These are phyloP conservation scores for Scelioninae gen. 2 DNA, from an alignment of 2,888 invertebrate species.

Conservation along the genomic window DNA sequence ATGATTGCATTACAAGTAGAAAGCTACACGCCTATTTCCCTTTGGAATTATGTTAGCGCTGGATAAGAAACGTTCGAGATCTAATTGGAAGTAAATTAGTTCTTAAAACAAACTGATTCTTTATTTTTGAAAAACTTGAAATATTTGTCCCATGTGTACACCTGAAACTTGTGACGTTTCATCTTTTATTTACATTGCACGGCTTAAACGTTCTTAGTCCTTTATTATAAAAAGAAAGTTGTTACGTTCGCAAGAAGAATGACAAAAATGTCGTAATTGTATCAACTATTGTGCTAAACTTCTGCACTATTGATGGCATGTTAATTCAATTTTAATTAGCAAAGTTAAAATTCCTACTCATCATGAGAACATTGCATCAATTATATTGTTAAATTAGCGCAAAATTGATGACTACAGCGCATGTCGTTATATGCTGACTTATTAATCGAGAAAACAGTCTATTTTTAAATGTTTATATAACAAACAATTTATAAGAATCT, in stretches of 20 bases:
- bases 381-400: constrained; percentile 29
- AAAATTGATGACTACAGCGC: constrained; percentile 32
- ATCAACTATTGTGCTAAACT: constrained; percentile 5
- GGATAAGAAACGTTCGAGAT: background rate
- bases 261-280: background rate
- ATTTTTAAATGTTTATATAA: too few relatives aligned
- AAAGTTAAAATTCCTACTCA: constrained; percentile 38
- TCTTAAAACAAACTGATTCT: too few relatives aligned
- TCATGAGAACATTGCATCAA: constrained; percentile 31
- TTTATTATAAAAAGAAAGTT: background rate
- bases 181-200: background rate
- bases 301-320: constrained; percentile 6
- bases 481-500: too few relatives aligned
- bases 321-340: constrained; percentile 34
- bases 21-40: constrained; percentile 19
- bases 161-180: too few relatives aligned
- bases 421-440: too few relatives aligned
- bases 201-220: background rate
- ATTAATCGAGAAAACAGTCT: too few relatives aligned
- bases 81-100: constrained; percentile 1
- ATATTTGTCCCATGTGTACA: too few relatives aligned
- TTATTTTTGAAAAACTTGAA: too few relatives aligned
- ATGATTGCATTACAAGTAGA: constrained; percentile 33
- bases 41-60: background rate
- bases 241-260: too few relatives aligned